Evolutionary conservation across 1,140 invertebrate species (phyloP).

Genomic region (Phortica variegata): DNA sequence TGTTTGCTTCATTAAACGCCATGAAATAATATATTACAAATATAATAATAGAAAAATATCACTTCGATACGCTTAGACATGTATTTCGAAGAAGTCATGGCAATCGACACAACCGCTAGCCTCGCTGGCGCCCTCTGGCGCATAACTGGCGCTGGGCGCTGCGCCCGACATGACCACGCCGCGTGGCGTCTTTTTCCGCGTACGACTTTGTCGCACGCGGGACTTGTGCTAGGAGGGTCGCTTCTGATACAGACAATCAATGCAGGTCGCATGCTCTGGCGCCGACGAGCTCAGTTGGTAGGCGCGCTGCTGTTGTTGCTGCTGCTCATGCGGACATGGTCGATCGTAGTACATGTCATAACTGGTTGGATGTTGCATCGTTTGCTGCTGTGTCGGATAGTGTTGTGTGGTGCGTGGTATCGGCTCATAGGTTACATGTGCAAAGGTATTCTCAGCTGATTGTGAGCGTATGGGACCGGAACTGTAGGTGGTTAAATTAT

Average conservation of each 20-base stretch:
- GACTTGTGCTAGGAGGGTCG: conserved; percentile 65
- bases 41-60: neutral
- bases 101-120: conserved; percentile 52
- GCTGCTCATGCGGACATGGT: conserved; percentile 34
- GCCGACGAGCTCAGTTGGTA: conserved; percentile 61
- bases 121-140: conserved; percentile 29
- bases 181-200: conserved; percentile 54
- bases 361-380: conserved; percentile 20
- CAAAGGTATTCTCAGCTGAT: conserved; percentile 52
- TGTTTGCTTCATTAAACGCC: neutral
- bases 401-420: conserved; percentile 23
- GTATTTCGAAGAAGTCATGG: conserved; percentile 56
- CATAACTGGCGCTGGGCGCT: conserved; percentile 32
- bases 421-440: conserved; percentile 40
- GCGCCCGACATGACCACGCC: conserved; percentile 38
- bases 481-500: conserved; percentile 31
- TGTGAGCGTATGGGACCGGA: conserved; percentile 48
- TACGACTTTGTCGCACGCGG: conserved; percentile 57
- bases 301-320: conserved; percentile 49
- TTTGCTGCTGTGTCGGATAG: conserved; percentile 9
- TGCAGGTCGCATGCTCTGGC: conserved; percentile 67
- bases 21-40: no score
- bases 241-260: conserved; percentile 66
- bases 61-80: conserved; percentile 36
- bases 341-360: conserved; percentile 19